A percentile compares a stretch with the other conserved stretches of the same genome.
Evolutionary conservation across 2,797 vertebrate species (phyloP).

Genomic region (Siniperca obscura): DNA sequence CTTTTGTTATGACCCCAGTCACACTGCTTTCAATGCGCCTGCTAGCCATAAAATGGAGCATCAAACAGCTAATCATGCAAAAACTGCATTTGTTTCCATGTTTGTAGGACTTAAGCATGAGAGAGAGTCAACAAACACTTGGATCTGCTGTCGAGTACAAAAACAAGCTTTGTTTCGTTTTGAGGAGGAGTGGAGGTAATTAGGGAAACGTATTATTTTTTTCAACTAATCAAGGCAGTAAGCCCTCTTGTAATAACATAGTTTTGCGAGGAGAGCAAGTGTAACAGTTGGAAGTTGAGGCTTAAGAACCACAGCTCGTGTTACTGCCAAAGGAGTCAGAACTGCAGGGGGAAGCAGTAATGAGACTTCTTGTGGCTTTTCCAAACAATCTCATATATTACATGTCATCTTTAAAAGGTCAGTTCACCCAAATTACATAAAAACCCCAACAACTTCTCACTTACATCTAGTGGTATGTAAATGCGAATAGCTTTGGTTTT

Average conservation of each 20-base stretch:
- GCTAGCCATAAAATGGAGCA: constrained; percentile 30
- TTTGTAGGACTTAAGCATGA: constrained; percentile 28
- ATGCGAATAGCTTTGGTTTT: neutral
- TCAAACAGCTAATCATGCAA: constrained; percentile 39
- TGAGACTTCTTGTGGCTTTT: neutral
- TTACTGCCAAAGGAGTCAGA: neutral
- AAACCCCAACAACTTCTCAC: neutral
- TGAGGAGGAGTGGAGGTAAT: constrained; percentile 39
- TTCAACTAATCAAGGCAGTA: constrained; percentile 59
- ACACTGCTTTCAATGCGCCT: neutral
- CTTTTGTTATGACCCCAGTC: constrained; percentile 43
- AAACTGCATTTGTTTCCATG: constrained; percentile 29
- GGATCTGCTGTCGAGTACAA: constrained; percentile 27
- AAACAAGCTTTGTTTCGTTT: constrained; percentile 38
- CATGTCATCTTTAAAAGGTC: neutral
- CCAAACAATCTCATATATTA: neutral
- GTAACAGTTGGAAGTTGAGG: constrained; percentile 46
- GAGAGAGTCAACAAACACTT: constrained; percentile 40
- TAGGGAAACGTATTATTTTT: constrained; percentile 45
- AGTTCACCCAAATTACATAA: neutral
- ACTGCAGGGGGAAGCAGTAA: neutral
- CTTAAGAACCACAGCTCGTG: neutral
- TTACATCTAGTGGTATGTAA: neutral
- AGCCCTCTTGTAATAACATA: constrained; percentile 41
- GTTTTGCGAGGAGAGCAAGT: constrained; percentile 34